A percentile compares a stretch with the other conserved stretches of the same genome.
Evolutionary conservation across 2,113 vertebrate genomes (phyloP).

Genomic region (Eudorcas thomsonii): DNA sequence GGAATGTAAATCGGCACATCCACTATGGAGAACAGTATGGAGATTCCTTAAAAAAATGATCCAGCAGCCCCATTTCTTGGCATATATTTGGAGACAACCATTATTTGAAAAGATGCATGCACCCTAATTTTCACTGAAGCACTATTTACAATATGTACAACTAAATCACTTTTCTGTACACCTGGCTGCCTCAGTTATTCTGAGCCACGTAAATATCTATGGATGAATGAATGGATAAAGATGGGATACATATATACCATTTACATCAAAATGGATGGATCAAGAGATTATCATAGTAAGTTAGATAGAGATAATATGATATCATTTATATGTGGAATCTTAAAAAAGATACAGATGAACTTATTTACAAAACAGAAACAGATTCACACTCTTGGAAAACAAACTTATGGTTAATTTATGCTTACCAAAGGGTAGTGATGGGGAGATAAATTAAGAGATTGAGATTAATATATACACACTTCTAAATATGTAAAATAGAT

Average conservation of each 20-base stretch:
- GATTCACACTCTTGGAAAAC: not conserved
- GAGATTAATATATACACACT: not conserved
- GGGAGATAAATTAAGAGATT: not conserved
- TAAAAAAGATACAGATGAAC: not conserved
- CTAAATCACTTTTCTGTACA: not conserved
- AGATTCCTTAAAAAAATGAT: not conserved
- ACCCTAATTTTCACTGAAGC: not conserved
- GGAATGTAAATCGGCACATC: not conserved
- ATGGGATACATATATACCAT: not conserved
- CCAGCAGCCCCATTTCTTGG: not conserved
- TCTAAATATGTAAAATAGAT: not conserved
- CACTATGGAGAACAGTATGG: not conserved
- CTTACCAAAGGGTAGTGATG: not conserved
- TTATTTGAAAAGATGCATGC: not conserved
- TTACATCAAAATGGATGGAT: not conserved
- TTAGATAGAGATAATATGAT: not conserved
- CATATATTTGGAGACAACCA: not conserved
- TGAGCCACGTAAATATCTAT: not conserved
- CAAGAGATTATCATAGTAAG: not conserved
- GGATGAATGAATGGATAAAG: not conserved
- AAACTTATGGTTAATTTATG: not conserved
- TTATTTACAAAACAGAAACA: not conserved
- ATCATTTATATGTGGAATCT: not conserved
- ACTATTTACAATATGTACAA: not conserved
- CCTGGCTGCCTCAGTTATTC: not conserved